phyloP scores from a whole-genome alignment of 2,113 vertebrate genomes.

The Mastomys coucha region DNA sequence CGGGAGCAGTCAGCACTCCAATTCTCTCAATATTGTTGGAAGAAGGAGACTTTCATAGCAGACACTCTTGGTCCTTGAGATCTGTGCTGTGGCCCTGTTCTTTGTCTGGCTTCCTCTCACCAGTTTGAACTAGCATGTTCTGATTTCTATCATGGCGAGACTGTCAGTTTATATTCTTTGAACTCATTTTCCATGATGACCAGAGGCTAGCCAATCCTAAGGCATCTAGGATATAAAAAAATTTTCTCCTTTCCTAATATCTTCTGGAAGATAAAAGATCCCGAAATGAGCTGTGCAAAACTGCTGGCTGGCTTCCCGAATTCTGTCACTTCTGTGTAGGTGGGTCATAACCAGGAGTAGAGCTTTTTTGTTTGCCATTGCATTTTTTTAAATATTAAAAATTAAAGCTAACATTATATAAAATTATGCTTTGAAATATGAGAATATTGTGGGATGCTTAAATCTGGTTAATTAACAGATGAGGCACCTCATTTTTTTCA shows the following conservation, averaged over 20 bases:
- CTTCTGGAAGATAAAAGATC: not conserved
- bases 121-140: not conserved
- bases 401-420: not conserved
- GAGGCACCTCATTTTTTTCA: not conserved
- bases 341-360: not conserved
- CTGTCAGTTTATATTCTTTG: not conserved
- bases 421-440: not conserved
- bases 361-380: not conserved
- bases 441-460: not conserved
- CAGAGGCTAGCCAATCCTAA: not conserved
- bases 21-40: not conserved
- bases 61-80: not conserved
- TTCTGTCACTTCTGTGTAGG: not conserved
- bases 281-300: not conserved
- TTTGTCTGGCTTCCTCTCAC: not conserved
- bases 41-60: not conserved
- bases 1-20: not conserved
- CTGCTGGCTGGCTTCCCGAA: not conserved
- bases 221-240: not conserved
- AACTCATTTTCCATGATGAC: not conserved
- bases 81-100: fast-evolving
- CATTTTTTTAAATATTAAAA: not conserved
- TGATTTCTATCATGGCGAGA: not conserved
- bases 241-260: not conserved
- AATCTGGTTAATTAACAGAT: not conserved